These are phyloP conservation scores for Bimastos eiseni DNA, from an alignment of 2,888 invertebrate genomes.

Conservation along the genomic window DNA sequence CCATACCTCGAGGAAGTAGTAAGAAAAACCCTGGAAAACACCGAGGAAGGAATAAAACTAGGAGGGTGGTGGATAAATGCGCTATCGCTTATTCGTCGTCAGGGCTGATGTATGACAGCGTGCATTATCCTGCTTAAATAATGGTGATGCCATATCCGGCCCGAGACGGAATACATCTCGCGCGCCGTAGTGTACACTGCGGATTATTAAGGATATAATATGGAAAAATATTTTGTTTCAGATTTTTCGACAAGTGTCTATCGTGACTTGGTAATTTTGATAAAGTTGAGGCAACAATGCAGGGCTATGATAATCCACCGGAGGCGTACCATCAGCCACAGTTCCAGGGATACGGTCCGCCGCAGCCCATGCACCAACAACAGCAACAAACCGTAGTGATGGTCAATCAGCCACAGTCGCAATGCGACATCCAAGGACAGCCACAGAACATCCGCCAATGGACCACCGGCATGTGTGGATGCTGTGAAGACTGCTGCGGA, in stretches of 20 bases:
- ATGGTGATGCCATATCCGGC: no score
- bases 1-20: no score
- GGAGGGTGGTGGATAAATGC: no score
- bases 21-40: no score
- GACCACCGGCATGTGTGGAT: constrained; percentile 7
- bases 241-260: not conserved
- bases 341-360: no score
- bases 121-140: no score
- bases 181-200: no score
- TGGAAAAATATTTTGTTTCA: not conserved
- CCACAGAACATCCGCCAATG: constrained; percentile 24
- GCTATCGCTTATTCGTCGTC: no score
- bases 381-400: not conserved
- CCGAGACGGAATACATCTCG: no score
- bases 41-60: no score
- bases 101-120: no score
- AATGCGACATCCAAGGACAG: not conserved
- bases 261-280: not conserved
- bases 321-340: not conserved
- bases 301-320: not conserved
- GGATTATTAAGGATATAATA: not conserved
- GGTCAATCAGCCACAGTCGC: not conserved
- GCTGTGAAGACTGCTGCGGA: not conserved
- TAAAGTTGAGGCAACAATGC: not conserved
- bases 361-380: not conserved